Percentiles rank a stretch among this genome's conserved stretches.
phyloP scores from a whole-genome alignment of 2,797 vertebrate species.

The Tapera naevia region DNA sequence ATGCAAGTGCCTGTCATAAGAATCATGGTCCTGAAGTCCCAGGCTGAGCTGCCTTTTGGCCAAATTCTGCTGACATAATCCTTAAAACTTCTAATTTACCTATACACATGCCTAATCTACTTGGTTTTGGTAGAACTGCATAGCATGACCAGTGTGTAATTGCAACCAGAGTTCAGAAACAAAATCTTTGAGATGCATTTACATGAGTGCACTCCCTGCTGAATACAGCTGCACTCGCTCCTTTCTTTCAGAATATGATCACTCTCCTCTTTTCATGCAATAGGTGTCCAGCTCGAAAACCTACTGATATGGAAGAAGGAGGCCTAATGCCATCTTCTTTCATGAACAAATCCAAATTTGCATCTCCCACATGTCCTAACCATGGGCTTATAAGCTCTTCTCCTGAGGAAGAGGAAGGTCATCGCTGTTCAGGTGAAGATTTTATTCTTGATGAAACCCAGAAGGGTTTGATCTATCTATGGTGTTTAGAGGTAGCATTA shows the following conservation, averaged over 20 bases:
- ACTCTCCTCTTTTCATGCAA: neutral
- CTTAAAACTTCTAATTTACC: neutral
- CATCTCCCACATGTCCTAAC: neutral
- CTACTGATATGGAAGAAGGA: neutral
- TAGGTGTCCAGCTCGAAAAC: neutral
- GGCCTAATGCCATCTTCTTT: neutral
- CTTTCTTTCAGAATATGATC: neutral
- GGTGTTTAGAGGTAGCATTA: neutral
- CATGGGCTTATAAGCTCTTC: rapidly evolving
- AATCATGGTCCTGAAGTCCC: neutral
- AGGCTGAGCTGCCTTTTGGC: neutral
- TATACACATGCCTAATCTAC: neutral
- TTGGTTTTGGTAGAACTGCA: neutral
- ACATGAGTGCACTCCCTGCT: neutral
- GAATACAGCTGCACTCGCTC: neutral
- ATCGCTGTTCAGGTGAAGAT: neutral
- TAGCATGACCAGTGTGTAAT: neutral
- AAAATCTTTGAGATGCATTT: neutral
- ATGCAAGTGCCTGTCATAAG: neutral
- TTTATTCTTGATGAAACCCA: neutral
- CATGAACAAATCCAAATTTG: neutral
- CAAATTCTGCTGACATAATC: neutral
- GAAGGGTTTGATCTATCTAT: neutral
- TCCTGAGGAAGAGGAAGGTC: neutral
- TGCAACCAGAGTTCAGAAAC: neutral